Base-by-base conservation (phyloP, 1,140 invertebrate species). In the Leptinotarsa undecemlineata region DNA sequence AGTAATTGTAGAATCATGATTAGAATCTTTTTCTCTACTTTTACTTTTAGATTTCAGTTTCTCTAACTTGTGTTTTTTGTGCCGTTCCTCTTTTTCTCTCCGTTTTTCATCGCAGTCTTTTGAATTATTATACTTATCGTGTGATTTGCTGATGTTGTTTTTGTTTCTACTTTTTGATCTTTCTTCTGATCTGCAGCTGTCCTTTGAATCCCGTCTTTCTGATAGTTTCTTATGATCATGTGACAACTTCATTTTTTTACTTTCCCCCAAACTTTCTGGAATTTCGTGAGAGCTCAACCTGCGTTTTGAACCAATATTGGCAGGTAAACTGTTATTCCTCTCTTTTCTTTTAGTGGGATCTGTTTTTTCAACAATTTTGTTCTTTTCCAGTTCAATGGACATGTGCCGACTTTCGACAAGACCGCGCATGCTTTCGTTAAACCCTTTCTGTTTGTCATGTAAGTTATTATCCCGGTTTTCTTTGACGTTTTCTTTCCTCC, bases 241-340 rank as follows among this genome's bases (percentile, higher is more conserved):
- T 77, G 87, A 87, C 72, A 90, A 88, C 81, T 92, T 94, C 77
- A 90, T 88, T 73, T 92, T 91, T 80, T 95, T 95, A 3, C 81
- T 73, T 77, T 94, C 93, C 48, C 89, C 88, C 2, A 86, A 73
- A 51, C 87, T 87, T 62, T 91, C 90, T 51, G 89, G 82, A 81
- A 87, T 89, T 74, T 95, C 94, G 81, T 94, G 92, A 2, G 92
- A 93, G 66, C 93, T 94, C 73, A 93, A 89, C 68, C 93, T 88
- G 61, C 94, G 87, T 83, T 95, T 94, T 47, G 89, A 87, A 0
- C 89, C 88, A 48, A 86, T 82, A 57, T 90, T 88, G 2, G 90
- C 89, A 0, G 92, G 91, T 63, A 91, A 87, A 83, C 89, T 91
- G 69, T 88, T 89, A 82, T 88, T 88, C 42, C 88, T 85, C 78